Base-by-base conservation (phyloP, 2,888 invertebrate species). In the Cephus sareptanus region DNA sequence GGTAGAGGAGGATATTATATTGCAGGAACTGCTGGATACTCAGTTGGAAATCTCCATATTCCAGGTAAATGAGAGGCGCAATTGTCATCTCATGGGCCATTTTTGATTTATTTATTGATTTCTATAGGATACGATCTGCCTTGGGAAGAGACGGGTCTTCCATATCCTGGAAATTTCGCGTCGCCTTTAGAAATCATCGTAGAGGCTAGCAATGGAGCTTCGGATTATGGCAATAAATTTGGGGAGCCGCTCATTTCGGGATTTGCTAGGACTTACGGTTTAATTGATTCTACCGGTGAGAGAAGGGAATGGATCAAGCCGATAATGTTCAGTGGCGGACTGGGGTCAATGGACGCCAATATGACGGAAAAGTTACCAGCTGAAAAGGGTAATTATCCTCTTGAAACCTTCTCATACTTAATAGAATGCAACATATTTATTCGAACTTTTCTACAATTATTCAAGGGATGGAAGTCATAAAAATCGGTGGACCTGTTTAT, bases 141-240 rank as follows among this genome's bases (percentile, higher is more conserved):
- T 0, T 99, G 98, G 97, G 99, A 99, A 92, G 95, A 96, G 75
- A 84, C 88, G 73, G 71, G 82, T 77, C 75, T 81, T 23, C 89
- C 92, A 34, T 99, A 99, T 92, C 98, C 99, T 0, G 92, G 92
- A 69, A 98, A 98, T 85, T 97, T 99, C 92, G 98, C 99, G 1
- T 93, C 94, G 1, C 98, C 99, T 0, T 92, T 97, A 23, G 96
- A 98, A 90, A 95, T 99, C 73, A 94, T 98, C 33, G 95, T 99
- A 37, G 98, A 99, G 92, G 99, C 99, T 0, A 98, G 98, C 90
- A 98, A 99, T 90, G 99, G 99, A 1, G 99, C 99, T 4, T 98
- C 98, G 0, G 99, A 99, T 91, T 99, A 99, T 91, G 99, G 99
- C 11, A 99, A 99, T 92, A 99, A 99, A 92, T 99, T 99, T 92